Evolutionary conservation across 2,113 vertebrate species (phyloP).

Genomic region (Ammodytes dubius): DNA sequence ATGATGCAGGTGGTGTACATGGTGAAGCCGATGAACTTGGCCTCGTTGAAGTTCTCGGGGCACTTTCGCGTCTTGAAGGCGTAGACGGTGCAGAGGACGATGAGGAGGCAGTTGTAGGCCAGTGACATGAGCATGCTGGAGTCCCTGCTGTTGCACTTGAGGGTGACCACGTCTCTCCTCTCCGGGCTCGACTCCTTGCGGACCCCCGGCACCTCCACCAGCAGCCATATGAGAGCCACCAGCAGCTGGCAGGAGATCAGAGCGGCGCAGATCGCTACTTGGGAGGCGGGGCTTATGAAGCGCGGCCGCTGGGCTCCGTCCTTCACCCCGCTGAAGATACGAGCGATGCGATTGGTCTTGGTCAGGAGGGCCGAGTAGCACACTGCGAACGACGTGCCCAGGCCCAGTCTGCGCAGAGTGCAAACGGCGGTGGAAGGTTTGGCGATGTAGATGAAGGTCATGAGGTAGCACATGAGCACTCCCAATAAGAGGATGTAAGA

Average conservation of each 20-base stretch:
- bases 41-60: constrained; percentile 98
- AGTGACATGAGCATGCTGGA: constrained; percentile 97
- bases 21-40: constrained; percentile 99
- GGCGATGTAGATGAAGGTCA: constrained; percentile 96
- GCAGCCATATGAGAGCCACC: constrained; percentile 93
- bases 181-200: constrained; percentile 94
- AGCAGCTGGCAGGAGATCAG: constrained; percentile 98
- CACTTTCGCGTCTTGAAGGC: constrained; percentile 99
- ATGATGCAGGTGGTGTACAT: constrained; percentile 99
- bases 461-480: constrained; percentile 97
- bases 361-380: constrained; percentile 98
- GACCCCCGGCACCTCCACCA: constrained; percentile 93
- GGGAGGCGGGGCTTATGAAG: constrained; percentile 96
- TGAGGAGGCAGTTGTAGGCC: constrained; percentile 97
- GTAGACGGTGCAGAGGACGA: constrained; percentile 97
- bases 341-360: constrained; percentile 97
- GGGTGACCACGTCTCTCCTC: constrained; percentile 92
- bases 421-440: constrained; percentile 94
- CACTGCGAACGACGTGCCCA: constrained; percentile 95
- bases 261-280: constrained; percentile 94
- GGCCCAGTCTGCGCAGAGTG: constrained; percentile 91
- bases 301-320: constrained; percentile 94
- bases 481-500: constrained; percentile 96
- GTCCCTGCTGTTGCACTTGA: constrained; percentile 96
- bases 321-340: constrained; percentile 95